Evolutionary conservation across 1,140 invertebrate species (phyloP).

Genomic region (Brachystomella parvula): DNA sequence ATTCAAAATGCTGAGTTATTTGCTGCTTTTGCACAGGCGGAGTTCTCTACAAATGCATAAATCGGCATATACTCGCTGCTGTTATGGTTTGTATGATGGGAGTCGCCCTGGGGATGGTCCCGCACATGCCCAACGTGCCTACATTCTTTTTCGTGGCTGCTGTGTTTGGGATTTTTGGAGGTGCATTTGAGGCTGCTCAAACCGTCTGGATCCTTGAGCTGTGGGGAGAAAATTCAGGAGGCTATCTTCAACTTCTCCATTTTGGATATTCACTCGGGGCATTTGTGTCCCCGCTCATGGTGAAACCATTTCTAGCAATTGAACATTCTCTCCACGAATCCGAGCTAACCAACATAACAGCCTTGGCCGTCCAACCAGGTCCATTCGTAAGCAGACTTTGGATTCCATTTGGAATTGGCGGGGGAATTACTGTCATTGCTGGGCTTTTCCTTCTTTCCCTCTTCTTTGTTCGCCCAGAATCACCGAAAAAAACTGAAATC

Average conservation of each 20-base stretch:
- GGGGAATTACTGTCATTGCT: neutral
- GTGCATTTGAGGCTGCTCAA: neutral
- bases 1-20: neutral
- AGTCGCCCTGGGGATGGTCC: neutral
- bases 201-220: slow-evolving; percentile 22
- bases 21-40: neutral
- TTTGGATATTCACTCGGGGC: slow-evolving; percentile 13
- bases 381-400: neutral
- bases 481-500: neutral
- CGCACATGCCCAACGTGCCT: neutral
- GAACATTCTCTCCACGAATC: neutral
- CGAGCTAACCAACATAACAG: neutral
- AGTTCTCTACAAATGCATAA: neutral
- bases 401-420: neutral
- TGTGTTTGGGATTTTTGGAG: neutral
- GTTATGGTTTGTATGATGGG: neutral
- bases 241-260: slow-evolving; percentile 11
- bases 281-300: neutral
- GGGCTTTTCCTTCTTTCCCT: neutral
- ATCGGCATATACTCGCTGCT: neutral
- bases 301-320: slow-evolving; percentile 11
- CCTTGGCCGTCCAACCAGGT: no score
- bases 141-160: neutral
- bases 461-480: neutral
- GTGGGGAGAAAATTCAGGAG: slow-evolving; percentile 1